Evolutionary conservation across 2,113 vertebrate species (phyloP).

Genomic region (Raphicerus campestris): DNA sequence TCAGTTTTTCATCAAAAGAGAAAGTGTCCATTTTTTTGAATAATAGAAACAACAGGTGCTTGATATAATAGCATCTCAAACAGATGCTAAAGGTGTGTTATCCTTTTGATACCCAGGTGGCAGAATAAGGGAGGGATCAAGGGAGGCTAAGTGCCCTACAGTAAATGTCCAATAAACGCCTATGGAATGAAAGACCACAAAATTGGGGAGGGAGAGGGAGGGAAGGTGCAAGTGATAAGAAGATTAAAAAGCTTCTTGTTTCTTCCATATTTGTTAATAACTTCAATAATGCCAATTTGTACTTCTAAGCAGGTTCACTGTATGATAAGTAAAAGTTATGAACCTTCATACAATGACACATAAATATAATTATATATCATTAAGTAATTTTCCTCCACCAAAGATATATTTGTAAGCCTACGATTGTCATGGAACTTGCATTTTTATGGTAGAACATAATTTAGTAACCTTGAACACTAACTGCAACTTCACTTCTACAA

Average conservation of each 20-base stretch:
- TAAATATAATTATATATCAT: not conserved
- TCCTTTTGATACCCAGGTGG: not conserved
- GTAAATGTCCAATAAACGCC: not conserved
- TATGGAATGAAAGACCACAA: not conserved
- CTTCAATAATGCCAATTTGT: not conserved
- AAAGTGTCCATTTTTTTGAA: not conserved
- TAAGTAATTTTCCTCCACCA: not conserved
- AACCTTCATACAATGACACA: not conserved
- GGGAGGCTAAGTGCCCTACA: not conserved
- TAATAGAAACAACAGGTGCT: not conserved
- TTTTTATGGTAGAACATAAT: not conserved
- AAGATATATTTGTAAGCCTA: not conserved
- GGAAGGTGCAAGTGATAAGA: not conserved
- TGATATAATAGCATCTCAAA: not conserved
- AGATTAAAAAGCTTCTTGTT: not conserved
- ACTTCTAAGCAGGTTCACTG: not conserved
- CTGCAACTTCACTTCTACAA: not conserved
- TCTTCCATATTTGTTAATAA: not conserved
- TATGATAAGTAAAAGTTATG: not conserved
- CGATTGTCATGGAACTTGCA: not conserved
- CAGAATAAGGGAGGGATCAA: not conserved
- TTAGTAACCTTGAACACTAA: not conserved
- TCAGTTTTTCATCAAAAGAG: constrained; percentile 15
- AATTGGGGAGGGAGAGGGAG: not conserved
- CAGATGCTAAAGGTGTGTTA: not conserved